Percentiles rank a stretch among this genome's conserved stretches.
phyloP scores from a whole-genome alignment of 2,113 vertebrate species.

The Heterochromis multidens region DNA sequence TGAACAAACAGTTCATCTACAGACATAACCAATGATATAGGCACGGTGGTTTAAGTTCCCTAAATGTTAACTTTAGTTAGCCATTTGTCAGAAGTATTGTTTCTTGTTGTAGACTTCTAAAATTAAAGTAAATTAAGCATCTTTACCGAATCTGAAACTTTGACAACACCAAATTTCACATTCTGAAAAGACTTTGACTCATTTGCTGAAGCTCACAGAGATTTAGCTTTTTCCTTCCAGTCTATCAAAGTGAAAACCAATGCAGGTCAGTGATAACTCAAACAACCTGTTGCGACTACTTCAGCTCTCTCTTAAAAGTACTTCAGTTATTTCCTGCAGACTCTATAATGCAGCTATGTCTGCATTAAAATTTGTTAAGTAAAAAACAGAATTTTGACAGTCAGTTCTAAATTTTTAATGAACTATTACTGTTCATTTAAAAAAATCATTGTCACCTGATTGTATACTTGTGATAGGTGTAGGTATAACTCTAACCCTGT shows the following conservation, averaged over 20 bases:
- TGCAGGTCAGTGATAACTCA: not conserved
- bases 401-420: not conserved
- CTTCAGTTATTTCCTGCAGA: not conserved
- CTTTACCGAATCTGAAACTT: not conserved
- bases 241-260: not conserved
- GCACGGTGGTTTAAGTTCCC: not conserved
- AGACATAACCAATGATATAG: not conserved
- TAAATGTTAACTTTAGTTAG: not conserved
- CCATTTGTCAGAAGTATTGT: not conserved
- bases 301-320: not conserved
- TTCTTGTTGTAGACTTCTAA: not conserved
- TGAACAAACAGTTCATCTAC: not conserved
- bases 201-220: not conserved
- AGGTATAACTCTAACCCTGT: too few relatives aligned
- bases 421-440: accelerated
- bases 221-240: too few relatives aligned
- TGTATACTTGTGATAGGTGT: not conserved
- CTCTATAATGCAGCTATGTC: not conserved
- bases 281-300: not conserved
- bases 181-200: not conserved
- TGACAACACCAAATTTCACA: not conserved
- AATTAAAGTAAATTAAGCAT: not conserved
- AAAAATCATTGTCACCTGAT: not conserved
- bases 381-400: not conserved
- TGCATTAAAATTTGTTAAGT: not conserved